phyloP scores from a whole-genome alignment of 1,140 invertebrate genomes.

The Epicauta chinensis region DNA sequence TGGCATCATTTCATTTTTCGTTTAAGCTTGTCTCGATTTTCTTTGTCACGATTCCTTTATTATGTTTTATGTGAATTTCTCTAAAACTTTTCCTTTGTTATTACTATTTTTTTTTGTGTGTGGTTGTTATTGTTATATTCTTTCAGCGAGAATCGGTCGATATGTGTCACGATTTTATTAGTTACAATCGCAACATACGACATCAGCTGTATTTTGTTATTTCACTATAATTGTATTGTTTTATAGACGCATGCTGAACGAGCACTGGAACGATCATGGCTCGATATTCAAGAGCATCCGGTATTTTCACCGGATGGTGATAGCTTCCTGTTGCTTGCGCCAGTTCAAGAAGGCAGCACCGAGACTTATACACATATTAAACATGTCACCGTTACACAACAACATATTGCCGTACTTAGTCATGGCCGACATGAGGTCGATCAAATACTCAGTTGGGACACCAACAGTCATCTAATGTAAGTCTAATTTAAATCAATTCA shows the following conservation, averaged over 20 bases:
- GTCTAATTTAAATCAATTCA: constrained; percentile 23
- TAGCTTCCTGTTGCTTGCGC: constrained; percentile 75
- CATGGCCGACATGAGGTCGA: constrained; percentile 81
- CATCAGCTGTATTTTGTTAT: too few relatives aligned
- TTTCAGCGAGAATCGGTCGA: too few relatives aligned
- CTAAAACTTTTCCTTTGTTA: too few relatives aligned
- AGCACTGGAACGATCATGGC: constrained; percentile 73
- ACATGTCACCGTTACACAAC: constrained; percentile 73
- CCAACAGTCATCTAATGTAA: constrained; percentile 74
- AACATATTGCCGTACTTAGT: constrained; percentile 77
- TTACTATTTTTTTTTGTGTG: too few relatives aligned
- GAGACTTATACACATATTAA: constrained; percentile 87
- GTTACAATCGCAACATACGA: too few relatives aligned
- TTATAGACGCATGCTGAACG: constrained; percentile 69
- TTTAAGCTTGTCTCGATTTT: too few relatives aligned
- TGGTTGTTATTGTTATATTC: too few relatives aligned
- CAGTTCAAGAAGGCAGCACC: constrained; percentile 71
- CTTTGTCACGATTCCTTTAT: too few relatives aligned
- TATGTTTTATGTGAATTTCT: too few relatives aligned
- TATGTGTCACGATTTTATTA: too few relatives aligned
- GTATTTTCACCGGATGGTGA: constrained; percentile 76
- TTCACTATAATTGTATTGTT: too few relatives aligned
- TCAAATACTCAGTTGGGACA: constrained; percentile 81
- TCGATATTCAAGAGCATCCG: constrained; percentile 77
- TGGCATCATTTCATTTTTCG: too few relatives aligned